Evolutionary conservation across 1,140 invertebrate species (phyloP).

Genomic region (Euura lappo): DNA sequence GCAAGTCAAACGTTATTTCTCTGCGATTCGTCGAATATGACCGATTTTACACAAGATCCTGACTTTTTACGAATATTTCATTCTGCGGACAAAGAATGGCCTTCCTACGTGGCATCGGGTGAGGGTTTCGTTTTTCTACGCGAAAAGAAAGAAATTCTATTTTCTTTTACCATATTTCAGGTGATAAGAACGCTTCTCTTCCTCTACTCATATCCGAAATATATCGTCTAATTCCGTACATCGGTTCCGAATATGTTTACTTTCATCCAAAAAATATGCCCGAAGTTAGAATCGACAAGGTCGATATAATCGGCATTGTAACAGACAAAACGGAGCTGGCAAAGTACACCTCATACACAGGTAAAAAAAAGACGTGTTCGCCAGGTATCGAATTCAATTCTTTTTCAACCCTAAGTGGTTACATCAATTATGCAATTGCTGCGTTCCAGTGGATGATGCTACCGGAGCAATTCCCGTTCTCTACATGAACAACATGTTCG

Average conservation of each 20-base stretch:
- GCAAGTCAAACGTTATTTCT: no score
- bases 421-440: not conserved
- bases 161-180: not conserved
- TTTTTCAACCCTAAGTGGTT: no score
- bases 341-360: not conserved
- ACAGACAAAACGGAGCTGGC: not conserved
- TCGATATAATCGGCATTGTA: not conserved
- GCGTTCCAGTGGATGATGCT: not conserved
- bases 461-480: not conserved
- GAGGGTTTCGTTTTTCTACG: not conserved
- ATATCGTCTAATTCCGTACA: not conserved
- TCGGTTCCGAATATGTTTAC: not conserved
- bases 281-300: not conserved
- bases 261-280: conserved; percentile 4
- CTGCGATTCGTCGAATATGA: not conserved
- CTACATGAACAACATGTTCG: not conserved
- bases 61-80: not conserved
- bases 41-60: not conserved
- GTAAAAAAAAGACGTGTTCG: not conserved
- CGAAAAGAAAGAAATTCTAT: not conserved
- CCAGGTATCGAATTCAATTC: no score
- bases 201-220: not conserved
- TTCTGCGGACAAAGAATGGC: not conserved
- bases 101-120: not conserved
- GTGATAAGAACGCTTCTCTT: not conserved